Evolutionary conservation across 2,888 invertebrate species (phyloP).

Genomic region (Drymonia ruficornis): DNA sequence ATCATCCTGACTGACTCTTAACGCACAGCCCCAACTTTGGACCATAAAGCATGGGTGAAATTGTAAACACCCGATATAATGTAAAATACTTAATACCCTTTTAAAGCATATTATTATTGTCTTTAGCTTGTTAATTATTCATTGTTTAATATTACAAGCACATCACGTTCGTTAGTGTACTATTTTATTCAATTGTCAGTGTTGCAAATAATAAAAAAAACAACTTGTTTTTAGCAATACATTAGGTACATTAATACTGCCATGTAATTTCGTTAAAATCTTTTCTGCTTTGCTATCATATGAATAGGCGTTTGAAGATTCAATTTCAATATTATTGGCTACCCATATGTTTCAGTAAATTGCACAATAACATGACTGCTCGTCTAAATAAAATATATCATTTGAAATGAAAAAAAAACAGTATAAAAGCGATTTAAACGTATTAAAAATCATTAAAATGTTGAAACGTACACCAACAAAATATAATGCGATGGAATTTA

Average conservation of each 20-base stretch:
- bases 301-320: neutral
- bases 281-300: constrained; percentile 3
- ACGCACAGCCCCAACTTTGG: constrained; percentile 38
- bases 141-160: neutral
- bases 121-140: constrained; percentile 7
- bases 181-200: neutral
- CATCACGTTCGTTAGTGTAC: neutral
- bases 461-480: constrained; percentile 50
- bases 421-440: neutral
- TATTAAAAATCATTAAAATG: neutral
- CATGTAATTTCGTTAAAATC: too few species aligned
- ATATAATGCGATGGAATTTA: constrained; percentile 74
- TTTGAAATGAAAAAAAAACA: neutral
- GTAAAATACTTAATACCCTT: constrained; percentile 18
- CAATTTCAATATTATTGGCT: neutral
- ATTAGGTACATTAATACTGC: neutral
- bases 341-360: neutral
- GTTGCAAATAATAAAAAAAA: neutral
- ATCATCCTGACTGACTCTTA: constrained; percentile 41
- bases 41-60: constrained; percentile 32
- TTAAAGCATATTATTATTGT: constrained; percentile 31
- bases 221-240: neutral
- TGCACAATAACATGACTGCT: constrained; percentile 11
- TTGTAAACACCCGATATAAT: constrained; percentile 29
- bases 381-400: too few species aligned